phyloP scores from a whole-genome alignment of 1,140 invertebrate genomes.

The Brachionus rubens region DNA sequence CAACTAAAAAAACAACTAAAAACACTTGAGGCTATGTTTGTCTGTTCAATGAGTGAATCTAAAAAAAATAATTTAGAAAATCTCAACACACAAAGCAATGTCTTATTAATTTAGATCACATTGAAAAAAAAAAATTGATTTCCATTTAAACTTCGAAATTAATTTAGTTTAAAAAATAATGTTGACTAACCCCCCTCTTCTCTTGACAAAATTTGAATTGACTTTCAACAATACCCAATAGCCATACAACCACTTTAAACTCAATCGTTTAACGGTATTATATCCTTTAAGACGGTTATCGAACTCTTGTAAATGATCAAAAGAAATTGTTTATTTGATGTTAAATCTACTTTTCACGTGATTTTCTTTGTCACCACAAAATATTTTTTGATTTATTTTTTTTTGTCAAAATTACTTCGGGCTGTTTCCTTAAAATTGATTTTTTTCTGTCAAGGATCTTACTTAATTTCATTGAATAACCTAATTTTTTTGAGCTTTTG shows the following conservation, averaged over 20 bases:
- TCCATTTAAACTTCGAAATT: neutral
- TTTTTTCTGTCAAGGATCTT: too few relatives aligned
- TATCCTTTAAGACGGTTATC: neutral
- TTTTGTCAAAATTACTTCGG: too few relatives aligned
- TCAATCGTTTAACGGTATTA: conserved; percentile 1
- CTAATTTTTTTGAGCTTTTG: neutral
- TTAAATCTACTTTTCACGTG: neutral
- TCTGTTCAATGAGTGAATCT: conserved; percentile 10
- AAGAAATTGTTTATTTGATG: too few relatives aligned
- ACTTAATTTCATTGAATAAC: too few relatives aligned
- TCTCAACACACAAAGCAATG: too few relatives aligned
- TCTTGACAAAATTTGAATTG: neutral
- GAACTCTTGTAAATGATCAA: neutral
- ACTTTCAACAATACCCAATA: neutral
- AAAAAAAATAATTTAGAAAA: too few relatives aligned
- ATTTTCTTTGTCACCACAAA: too few relatives aligned
- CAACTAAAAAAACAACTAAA: conserved; percentile 3
- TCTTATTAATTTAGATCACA: too few relatives aligned
- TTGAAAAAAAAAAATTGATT: conserved; percentile 4
- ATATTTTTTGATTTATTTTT: too few relatives aligned
- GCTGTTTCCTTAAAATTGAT: too few relatives aligned
- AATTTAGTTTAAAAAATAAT: neutral
- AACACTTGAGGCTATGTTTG: neutral
- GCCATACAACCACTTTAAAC: conserved; percentile 1
- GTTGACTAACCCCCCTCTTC: neutral